Evolutionary conservation across 2,797 vertebrate species (phyloP), one percentile per base, ranked within the genome.

Genomic region (Chiloscyllium punctatum): DNA sequence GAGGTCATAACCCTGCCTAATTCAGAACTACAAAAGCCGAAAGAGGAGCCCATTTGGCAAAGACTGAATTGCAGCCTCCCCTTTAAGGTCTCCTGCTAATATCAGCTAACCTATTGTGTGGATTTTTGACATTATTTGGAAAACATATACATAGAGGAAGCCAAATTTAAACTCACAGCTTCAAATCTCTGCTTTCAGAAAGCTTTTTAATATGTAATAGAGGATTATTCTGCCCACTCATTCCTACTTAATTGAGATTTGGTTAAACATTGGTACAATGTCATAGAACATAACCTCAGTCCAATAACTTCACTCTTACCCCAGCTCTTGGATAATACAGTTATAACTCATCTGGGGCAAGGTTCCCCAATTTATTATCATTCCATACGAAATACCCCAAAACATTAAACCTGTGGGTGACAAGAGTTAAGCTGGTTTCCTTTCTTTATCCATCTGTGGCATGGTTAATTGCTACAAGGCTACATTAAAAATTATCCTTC

Each of bases 31-130:
- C 27, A 77, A 95, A 27, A 51, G 71, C 68, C 42, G 95, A 74
- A 42, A 95, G 74, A 95, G 71, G 25, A 95, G 71, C 94, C 94
- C 71, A 33, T 94, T 95, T 95, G 94, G 94, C 71, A 57, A 77
- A 95, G 94, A 95, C 74, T 77, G 27, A 74, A 95, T 95, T 95
- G 94, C 74, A 15, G 71, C 51, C 33, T 9, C 48, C 48, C 94
- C 71, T 51, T 77, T 77, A 33, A 21, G n/a, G 16, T 77, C 48
- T 91, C 27, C 57, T 91, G 88, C 15, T 62, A 66, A 91, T 53
- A 95, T 95, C 15, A 95, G 94, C 27, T 71, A 57, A 30, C 48
- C 4, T 57, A 15, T 74, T 53, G 6, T 48, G 94, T 33, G 37
- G 68, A 42, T 30, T 51, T 74, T 95, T 53, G 57, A 77, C 57